Percentiles rank a stretch among this genome's conserved stretches.
Conservation (phyloP, 2,888 invertebrate genomes). For the Melipona bicolor region DNA sequence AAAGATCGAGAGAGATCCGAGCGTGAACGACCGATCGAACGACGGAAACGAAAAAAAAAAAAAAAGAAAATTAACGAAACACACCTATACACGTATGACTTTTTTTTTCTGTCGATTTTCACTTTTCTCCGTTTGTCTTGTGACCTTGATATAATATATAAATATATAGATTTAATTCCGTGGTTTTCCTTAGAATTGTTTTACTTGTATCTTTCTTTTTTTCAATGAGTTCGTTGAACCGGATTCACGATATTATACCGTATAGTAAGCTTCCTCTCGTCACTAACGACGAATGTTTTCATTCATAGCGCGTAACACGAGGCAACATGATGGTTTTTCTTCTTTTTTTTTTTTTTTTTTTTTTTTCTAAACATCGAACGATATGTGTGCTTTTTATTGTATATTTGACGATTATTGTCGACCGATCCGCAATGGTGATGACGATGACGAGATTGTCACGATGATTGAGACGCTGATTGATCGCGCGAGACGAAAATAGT, state of each 20-base stretch:
- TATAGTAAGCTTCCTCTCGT: background rate
- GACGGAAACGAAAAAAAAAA: constrained; percentile 21
- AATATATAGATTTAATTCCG: constrained; percentile 10
- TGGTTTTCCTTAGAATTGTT: background rate
- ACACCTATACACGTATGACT: background rate
- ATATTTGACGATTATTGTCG: constrained; percentile 5
- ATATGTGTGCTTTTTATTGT: constrained; percentile 19
- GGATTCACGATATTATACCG: background rate
- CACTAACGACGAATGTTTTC: constrained; percentile 12
- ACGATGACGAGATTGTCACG: constrained; percentile 48
- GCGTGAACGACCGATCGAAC: constrained; percentile 46
- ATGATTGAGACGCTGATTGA: constrained; percentile 49
- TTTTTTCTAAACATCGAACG: background rate
- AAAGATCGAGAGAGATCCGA: constrained; percentile 5
- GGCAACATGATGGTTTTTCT: background rate
- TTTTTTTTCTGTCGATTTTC: background rate
- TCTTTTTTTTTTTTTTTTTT: no score
- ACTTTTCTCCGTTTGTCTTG: constrained; percentile 7
- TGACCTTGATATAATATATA: background rate
- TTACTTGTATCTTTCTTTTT: background rate
- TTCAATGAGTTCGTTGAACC: background rate
- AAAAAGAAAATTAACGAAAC: background rate
- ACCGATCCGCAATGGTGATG: constrained; percentile 40
- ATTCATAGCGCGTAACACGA: background rate
- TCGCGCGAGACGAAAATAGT: constrained; percentile 38